phyloP scores from a whole-genome alignment of 2,888 invertebrate genomes.

The Mallateleia sp. region DNA sequence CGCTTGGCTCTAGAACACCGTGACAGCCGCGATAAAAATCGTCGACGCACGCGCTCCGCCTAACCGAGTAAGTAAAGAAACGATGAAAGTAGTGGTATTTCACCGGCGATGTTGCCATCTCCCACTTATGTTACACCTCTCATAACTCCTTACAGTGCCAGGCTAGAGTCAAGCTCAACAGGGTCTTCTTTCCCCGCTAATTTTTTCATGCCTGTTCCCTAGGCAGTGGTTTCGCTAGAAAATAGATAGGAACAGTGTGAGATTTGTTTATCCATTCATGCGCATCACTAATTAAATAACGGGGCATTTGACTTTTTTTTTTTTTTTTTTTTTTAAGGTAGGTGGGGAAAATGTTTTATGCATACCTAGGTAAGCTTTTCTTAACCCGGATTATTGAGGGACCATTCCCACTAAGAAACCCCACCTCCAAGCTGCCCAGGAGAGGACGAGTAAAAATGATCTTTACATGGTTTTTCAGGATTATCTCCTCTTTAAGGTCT shows the following conservation, averaged over 20 bases:
- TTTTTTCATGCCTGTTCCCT: constrained; percentile 93
- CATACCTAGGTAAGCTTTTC: no score
- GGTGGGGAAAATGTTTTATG: no score
- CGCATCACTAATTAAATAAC: no score
- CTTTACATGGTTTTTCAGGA: no score
- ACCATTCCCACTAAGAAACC: no score
- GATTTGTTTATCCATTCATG: no score
- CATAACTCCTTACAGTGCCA: constrained; percentile 92
- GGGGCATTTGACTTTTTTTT: no score
- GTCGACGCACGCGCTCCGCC: constrained; percentile 89
- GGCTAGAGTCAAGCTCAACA: constrained; percentile 93
- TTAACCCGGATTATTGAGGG: no score
- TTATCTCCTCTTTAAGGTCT: no score
- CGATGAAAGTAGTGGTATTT: constrained; percentile 88
- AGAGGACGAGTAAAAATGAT: no score
- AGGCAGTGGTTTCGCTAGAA: constrained; percentile 92
- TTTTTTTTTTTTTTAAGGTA: no score
- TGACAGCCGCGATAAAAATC: constrained; percentile 88
- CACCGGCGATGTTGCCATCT: constrained; percentile 80
- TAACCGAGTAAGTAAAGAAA: constrained; percentile 91
- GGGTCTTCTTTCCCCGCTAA: constrained; percentile 94
- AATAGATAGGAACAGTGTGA: constrained; percentile 92
- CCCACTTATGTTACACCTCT: constrained; percentile 91
- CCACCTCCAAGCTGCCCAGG: no score
- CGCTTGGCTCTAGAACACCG: constrained; percentile 88